Percentiles rank a stretch among this genome's conserved stretches.
These are phyloP conservation scores for Botia almorhae DNA, from an alignment of 2,797 vertebrate genomes.

Conservation along the genomic window DNA sequence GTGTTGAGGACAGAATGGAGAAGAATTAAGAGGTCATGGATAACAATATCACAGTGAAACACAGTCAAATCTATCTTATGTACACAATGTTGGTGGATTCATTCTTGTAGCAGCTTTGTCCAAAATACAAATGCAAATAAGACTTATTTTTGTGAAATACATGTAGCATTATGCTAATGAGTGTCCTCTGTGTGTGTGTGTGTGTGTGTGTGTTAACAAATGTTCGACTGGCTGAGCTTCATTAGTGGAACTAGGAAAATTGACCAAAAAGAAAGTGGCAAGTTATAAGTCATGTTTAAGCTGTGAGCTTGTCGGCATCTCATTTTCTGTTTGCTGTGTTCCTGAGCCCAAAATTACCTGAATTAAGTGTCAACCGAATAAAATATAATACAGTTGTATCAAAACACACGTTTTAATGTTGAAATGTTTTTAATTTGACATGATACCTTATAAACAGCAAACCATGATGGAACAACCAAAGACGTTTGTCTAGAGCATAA, in stretches of 20 bases:
- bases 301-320: too few relatives aligned
- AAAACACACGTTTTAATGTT: too few relatives aligned
- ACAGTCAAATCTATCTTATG: neutral
- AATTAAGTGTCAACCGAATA: neutral
- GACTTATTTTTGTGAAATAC: neutral
- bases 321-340: too few relatives aligned
- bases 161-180: neutral
- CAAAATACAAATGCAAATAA: neutral
- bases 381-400: neutral
- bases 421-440: too few relatives aligned
- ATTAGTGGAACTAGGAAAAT: neutral
- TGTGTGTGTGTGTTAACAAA: neutral
- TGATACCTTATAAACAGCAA: too few relatives aligned
- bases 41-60: neutral
- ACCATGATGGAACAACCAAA: too few relatives aligned
- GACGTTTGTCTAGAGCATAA: too few relatives aligned
- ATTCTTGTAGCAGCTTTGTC: too few relatives aligned
- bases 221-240: neutral
- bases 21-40: slow-evolving; percentile 21
- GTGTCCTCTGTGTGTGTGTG: neutral
- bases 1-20: slow-evolving; percentile 10
- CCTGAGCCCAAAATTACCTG: neutral
- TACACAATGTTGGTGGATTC: slow-evolving; percentile 6
- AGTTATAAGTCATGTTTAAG: neutral
- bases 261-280: neutral